These are phyloP conservation scores for Auanema freiburgensis DNA, from an alignment of 2,888 invertebrate species.

Conservation along the genomic window DNA sequence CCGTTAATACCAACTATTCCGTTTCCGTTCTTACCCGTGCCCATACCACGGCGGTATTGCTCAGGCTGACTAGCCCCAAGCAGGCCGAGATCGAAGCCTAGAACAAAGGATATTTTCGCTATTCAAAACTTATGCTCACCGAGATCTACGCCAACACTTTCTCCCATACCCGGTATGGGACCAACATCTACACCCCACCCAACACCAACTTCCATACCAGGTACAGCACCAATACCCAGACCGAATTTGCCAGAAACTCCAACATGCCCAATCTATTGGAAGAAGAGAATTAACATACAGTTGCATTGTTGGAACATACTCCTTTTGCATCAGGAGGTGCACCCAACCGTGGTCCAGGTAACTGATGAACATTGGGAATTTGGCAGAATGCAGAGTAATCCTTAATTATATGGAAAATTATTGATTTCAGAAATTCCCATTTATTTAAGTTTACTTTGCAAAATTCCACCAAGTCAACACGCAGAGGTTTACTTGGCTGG, in stretches of 20 bases:
- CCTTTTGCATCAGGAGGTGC: constrained; percentile 35
- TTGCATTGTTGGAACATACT: not conserved
- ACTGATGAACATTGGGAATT: constrained; percentile 50
- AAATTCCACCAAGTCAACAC: constrained; percentile 55
- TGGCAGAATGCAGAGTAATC: constrained; percentile 52
- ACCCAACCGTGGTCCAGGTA: constrained; percentile 53
- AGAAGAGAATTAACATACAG: not conserved
- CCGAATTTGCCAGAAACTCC: constrained; percentile 52
- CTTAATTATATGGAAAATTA: constrained; percentile 24
- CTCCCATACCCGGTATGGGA: constrained; percentile 55
- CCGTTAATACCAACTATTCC: constrained; percentile 50
- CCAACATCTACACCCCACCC: constrained; percentile 58
- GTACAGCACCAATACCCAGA: constrained; percentile 49
- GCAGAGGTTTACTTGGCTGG: constrained; percentile 52
- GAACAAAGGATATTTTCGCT: not conserved
- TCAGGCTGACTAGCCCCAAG: constrained; percentile 50
- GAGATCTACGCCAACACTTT: constrained; percentile 50
- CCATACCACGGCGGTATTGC: constrained; percentile 51
- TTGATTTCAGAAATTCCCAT: constrained; percentile 6
- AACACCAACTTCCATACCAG: constrained; percentile 50
- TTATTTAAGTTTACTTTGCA: constrained; percentile 41
- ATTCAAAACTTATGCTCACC: constrained; percentile 17
- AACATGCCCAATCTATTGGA: constrained; percentile 39
- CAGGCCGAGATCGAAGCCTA: constrained; percentile 44
- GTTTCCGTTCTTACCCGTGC: constrained; percentile 42